A percentile compares a stretch with the other conserved stretches of the same genome.
phyloP scores from a whole-genome alignment of 1,140 invertebrate genomes.

The Euglossa dilemma region DNA sequence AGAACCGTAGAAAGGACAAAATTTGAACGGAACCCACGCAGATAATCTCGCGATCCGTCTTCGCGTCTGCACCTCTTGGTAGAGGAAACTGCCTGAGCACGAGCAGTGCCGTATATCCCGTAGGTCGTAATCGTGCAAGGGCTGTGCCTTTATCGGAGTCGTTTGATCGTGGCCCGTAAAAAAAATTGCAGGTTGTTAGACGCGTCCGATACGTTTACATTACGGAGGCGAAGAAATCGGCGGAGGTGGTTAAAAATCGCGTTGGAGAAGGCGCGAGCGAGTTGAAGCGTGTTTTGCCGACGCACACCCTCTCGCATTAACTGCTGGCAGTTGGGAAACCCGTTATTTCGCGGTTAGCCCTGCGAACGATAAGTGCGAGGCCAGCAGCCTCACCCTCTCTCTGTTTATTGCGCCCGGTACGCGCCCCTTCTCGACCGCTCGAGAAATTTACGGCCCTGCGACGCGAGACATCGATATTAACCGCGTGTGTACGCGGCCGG shows the following conservation, averaged over 20 bases:
- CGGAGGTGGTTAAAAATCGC: conserved; percentile 36
- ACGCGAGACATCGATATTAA: conserved; percentile 61
- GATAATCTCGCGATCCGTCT: no score
- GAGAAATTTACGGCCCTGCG: conserved; percentile 70
- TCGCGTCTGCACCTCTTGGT: no score
- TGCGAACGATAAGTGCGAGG: conserved; percentile 61
- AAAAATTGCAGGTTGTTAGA: conserved; percentile 70
- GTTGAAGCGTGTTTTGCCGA: no score
- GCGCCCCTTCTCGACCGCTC: conserved; percentile 20
- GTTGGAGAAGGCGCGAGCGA: background rate
- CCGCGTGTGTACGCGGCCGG: conserved; percentile 47
- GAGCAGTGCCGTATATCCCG: background rate
- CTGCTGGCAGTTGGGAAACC: conserved; percentile 65
- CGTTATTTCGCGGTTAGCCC: conserved; percentile 76
- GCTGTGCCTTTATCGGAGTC: conserved; percentile 44
- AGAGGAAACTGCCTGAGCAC: background rate
- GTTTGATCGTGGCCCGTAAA: conserved; percentile 57
- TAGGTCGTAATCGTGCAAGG: conserved; percentile 53
- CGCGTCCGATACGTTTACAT: conserved; percentile 67
- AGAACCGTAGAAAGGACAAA: no score
- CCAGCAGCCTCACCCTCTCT: background rate
- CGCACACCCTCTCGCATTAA: conserved; percentile 56
- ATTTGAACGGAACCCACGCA: no score
- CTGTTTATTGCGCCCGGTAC: conserved; percentile 2
- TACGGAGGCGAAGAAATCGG: conserved; percentile 18